Evolutionary conservation across 1,140 invertebrate genomes (phyloP).

Genomic region (Macrobrachium rosenbergii): DNA sequence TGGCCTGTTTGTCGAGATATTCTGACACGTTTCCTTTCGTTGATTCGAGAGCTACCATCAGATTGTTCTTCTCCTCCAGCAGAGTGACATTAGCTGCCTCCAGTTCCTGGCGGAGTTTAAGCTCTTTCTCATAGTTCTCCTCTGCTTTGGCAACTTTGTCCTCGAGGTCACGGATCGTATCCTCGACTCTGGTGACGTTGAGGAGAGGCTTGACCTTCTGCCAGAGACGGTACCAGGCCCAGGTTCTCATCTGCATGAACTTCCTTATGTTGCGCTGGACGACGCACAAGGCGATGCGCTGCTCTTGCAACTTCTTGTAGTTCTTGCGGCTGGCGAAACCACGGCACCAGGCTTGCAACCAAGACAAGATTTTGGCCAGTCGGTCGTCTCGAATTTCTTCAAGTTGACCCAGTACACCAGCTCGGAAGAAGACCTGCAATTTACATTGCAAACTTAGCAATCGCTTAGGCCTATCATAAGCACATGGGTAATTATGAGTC

Average conservation of each 20-base stretch:
- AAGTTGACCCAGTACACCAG: conserved; percentile 47
- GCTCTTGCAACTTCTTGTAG: conserved; percentile 98
- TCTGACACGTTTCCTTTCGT: conserved; percentile 78
- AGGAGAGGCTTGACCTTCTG: conserved; percentile 74
- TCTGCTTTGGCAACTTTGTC: conserved; percentile 74
- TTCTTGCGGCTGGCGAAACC: conserved; percentile 86
- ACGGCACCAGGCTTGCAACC: conserved; percentile 97
- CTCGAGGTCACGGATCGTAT: conserved; percentile 42
- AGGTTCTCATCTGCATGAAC: conserved; percentile 77
- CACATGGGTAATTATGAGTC: background rate
- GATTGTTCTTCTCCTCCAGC: conserved; percentile 56
- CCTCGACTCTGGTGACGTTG: conserved; percentile 50
- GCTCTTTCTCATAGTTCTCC: conserved; percentile 72
- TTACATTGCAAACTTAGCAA: conserved; percentile 71
- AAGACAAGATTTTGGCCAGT: conserved; percentile 96
- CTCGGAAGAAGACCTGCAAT: conserved; percentile 76
- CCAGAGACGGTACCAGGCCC: conserved; percentile 78
- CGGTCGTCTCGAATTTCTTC: conserved; percentile 72
- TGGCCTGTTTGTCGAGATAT: conserved; percentile 91
- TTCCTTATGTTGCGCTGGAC: conserved; percentile 78
- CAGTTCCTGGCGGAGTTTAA: conserved; percentile 75
- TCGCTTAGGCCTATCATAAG: background rate
- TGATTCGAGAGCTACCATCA: conserved; percentile 49
- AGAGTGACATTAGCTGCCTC: conserved; percentile 75
- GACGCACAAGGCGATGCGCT: conserved; percentile 78